Evolutionary conservation across 2,797 vertebrate genomes (phyloP).

Genomic region (Thunnus albacares): DNA sequence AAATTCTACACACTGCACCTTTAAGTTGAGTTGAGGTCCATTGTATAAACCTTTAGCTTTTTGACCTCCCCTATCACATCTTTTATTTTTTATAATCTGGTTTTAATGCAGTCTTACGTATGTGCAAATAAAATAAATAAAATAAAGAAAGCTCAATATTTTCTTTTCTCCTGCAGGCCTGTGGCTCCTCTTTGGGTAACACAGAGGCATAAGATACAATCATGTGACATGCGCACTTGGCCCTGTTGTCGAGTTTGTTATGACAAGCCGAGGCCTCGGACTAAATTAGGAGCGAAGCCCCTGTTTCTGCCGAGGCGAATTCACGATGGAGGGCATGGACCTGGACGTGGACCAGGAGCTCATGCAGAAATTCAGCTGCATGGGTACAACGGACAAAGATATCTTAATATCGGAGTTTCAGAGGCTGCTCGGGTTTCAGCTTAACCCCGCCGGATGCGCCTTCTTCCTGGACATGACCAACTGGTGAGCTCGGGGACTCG

Average conservation of each 20-base stretch:
- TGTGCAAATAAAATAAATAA: too few relatives aligned
- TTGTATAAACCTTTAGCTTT: too few relatives aligned
- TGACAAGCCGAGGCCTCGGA: constrained; percentile 89
- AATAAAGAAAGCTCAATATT: background rate
- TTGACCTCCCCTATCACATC: too few relatives aligned
- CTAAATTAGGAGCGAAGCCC: constrained; percentile 84
- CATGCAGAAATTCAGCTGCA: constrained; percentile 99
- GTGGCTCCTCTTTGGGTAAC: background rate
- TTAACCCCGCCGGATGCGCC: constrained; percentile 98
- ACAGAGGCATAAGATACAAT: constrained; percentile 2
- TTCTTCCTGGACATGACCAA: constrained; percentile 99
- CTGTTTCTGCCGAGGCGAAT: constrained; percentile 67
- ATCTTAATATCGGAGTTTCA: constrained; percentile 97
- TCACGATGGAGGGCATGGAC: constrained; percentile 96
- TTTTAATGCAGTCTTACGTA: too few relatives aligned
- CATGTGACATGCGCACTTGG: constrained; percentile 86
- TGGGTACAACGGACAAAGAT: constrained; percentile 98
- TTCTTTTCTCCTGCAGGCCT: background rate
- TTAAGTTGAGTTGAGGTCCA: too few relatives aligned
- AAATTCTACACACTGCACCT: too few relatives aligned
- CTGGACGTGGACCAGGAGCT: constrained; percentile 93
- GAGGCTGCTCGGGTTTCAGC: constrained; percentile 95
- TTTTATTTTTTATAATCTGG: too few relatives aligned
- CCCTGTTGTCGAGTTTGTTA: constrained; percentile 86
- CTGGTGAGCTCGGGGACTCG: constrained; percentile 91